A percentile compares a stretch with the other conserved stretches of the same genome.
Evolutionary conservation across 2,797 vertebrate species (phyloP).

Genomic region (Chelmon rostratus): DNA sequence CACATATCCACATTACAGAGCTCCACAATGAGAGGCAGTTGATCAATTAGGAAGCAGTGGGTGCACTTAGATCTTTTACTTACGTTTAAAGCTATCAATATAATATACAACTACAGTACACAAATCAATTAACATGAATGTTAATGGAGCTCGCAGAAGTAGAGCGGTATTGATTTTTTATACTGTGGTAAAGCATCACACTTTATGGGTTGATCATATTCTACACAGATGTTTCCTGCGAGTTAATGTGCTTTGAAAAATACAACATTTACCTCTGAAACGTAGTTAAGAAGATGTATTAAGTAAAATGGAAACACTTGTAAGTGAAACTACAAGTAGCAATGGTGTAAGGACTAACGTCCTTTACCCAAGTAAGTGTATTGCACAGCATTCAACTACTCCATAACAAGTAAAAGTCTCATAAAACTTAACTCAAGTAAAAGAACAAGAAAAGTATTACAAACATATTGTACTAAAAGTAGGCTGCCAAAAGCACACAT

Average conservation of each 20-base stretch:
- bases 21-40: background rate
- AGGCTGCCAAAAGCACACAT: background rate
- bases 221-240: background rate
- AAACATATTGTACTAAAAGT: background rate
- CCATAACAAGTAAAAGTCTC: background rate
- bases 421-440: background rate
- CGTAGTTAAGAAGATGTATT: background rate
- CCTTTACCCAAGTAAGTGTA: background rate
- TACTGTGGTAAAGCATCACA: background rate
- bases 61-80: background rate
- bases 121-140: background rate
- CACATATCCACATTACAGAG: background rate
- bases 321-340: background rate
- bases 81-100: background rate
- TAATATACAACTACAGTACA: background rate
- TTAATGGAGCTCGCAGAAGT: background rate
- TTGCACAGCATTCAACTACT: background rate
- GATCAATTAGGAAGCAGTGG: background rate
- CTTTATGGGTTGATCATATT: background rate
- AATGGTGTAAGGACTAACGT: background rate
- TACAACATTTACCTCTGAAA: background rate
- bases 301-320: background rate
- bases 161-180: background rate
- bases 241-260: background rate
- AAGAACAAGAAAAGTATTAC: background rate